phyloP scores from a whole-genome alignment of 1,140 invertebrate species.

The Saxidomus purpurata region DNA sequence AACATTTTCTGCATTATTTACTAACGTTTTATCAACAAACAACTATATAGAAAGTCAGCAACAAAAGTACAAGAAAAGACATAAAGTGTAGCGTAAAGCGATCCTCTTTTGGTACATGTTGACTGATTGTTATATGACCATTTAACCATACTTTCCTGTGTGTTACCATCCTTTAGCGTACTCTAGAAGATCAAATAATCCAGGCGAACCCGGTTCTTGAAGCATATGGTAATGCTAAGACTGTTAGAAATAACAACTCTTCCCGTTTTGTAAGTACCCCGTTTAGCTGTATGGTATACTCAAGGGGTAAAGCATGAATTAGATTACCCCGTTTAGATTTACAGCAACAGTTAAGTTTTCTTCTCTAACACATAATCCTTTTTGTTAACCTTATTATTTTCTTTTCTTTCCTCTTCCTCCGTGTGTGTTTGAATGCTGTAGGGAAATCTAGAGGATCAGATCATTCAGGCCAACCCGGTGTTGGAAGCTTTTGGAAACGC shows the following conservation, averaged over 20 bases:
- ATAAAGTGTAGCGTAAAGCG: no score
- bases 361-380: conserved; percentile 25
- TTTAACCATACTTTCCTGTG: conserved; percentile 53
- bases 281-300: no score
- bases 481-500: conserved; percentile 99
- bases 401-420: conserved; percentile 46
- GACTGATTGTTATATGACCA: not conserved
- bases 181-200: conserved; percentile 97
- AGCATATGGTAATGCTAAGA: conserved; percentile 99
- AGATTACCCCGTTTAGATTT: conserved; percentile 44
- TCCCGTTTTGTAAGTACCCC: conserved; percentile 90
- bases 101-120: not conserved
- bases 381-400: conserved; percentile 47
- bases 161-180: conserved; percentile 67
- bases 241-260: conserved; percentile 99
- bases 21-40: no score
- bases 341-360: conserved; percentile 6
- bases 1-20: no score
- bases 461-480: conserved; percentile 99
- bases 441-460: conserved; percentile 94
- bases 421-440: conserved; percentile 62
- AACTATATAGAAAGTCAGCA: no score
- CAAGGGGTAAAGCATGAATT: conserved; percentile 53
- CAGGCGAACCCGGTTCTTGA: conserved; percentile 99
- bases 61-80: no score